A percentile compares a stretch with the other conserved stretches of the same genome.
These are phyloP conservation scores for Sanderia malayensis DNA, from an alignment of 30 jellyfish, hydroid and myxozoan species.

Conservation along the genomic window DNA sequence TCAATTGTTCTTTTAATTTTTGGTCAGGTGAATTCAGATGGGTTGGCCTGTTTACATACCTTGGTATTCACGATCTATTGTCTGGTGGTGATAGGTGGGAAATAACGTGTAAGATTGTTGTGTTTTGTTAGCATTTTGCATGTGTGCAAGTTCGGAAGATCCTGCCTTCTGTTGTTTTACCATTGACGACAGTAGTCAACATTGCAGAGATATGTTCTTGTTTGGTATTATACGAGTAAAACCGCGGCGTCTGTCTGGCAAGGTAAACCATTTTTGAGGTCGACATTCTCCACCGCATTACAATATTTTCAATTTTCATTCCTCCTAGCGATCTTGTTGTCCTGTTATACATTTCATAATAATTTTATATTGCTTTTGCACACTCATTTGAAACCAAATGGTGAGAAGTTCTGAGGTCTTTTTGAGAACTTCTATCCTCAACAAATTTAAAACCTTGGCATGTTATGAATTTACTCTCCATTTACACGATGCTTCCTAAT, in stretches of 20 bases:
- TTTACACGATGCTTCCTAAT: too few species aligned
- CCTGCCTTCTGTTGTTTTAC: not conserved
- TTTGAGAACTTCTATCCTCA: too few species aligned
- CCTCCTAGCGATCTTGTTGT: too few species aligned
- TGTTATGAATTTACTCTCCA: too few species aligned
- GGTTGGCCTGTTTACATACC: not conserved
- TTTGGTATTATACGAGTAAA: not conserved
- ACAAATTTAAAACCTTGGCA: too few species aligned
- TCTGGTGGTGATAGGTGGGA: not conserved
- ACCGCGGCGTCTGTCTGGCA: not conserved
- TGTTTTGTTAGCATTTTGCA: not conserved
- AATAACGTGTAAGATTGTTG: not conserved
- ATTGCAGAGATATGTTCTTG: not conserved
- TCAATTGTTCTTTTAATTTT: not conserved
- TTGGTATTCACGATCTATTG: not conserved
- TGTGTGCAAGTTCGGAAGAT: not conserved
- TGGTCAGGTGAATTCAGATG: not conserved
- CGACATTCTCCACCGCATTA: not conserved
- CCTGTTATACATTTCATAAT: too few species aligned
- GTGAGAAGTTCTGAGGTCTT: too few species aligned
- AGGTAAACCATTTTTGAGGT: not conserved
- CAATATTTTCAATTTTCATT: too few species aligned
- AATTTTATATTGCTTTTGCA: too few species aligned
- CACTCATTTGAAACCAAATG: too few species aligned
- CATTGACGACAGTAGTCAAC: not conserved